Conservation (phyloP, 2,888 invertebrate species). For the Spilarctia lutea region DNA sequence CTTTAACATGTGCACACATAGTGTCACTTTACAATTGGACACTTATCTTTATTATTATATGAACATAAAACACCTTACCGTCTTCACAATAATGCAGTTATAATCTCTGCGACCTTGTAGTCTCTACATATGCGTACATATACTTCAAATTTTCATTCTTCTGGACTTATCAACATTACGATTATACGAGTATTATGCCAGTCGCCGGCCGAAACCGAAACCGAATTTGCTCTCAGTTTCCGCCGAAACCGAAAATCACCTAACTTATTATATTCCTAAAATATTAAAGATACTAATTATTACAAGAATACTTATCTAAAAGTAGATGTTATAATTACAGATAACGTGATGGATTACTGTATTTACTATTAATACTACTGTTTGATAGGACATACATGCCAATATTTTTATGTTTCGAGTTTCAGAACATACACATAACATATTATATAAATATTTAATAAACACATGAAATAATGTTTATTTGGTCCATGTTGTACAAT, state of each 20-base stretch:
- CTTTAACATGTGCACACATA: neutral
- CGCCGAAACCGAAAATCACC: too few species aligned
- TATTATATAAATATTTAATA: too few species aligned
- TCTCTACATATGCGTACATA: too few species aligned
- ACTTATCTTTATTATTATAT: slow-evolving; percentile 11
- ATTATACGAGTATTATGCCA: neutral
- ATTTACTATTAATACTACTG: slow-evolving; percentile 1
- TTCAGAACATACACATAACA: neutral
- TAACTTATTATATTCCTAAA: neutral
- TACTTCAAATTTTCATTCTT: neutral
- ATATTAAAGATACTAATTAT: neutral
- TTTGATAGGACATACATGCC: too few species aligned
- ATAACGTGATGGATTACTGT: slow-evolving; percentile 1
- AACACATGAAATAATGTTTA: too few species aligned
- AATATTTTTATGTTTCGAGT: neutral
- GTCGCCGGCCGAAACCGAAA: too few species aligned
- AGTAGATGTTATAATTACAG: neutral
- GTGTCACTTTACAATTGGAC: slow-evolving; percentile 6
- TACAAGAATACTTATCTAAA: slow-evolving; percentile 10
- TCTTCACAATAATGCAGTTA: slow-evolving; percentile 21
- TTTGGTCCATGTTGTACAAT: too few species aligned
- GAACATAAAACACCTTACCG: neutral
- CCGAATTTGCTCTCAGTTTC: too few species aligned
- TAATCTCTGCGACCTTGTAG: slow-evolving; percentile 33
- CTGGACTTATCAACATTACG: neutral